Evolutionary conservation across 1,140 invertebrate genomes (phyloP), one percentile per base, ranked within the genome.

Genomic region (Micrasema longulum): DNA sequence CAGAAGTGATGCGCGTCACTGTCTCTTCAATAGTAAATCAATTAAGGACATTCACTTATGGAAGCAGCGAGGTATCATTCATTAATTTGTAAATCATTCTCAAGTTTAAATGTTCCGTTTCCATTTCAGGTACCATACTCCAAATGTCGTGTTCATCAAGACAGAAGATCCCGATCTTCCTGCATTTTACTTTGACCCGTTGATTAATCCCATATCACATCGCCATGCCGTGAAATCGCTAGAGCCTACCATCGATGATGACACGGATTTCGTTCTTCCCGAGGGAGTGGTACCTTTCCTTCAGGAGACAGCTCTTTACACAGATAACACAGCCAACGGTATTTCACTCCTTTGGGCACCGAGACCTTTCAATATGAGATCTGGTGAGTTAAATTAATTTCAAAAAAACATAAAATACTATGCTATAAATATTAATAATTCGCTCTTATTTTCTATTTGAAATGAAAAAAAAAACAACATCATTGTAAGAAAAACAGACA

Each of bases 151-250:
- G 0, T 99, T 97, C 80, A 99, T 99, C 77, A 99, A 99, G 88
- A 99, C 98, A 1, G 98, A 99, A 87, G 98, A 99, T 91, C 97
- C 98, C n/a, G 98, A 99, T 86, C 87, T 99, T 63, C 98, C 98
- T 18, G 98, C 98, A 0, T 99, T 99, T 83, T 99, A 99, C 83
- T 99, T 99, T 87, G 98, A 99, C 89, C 98, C 98, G 0, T 86
- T 99, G 4, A 99, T 99, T 72, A 99, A 99, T 86, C 97, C 98
- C 3, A 99, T 99, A 77, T 97, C 97, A 9, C 96, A 99, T 83
- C 88, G 97, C 77, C 94, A 97, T 85, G 90, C 95, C 0, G 89
- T 94, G 1, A 97, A 94, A 85, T 90, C 91, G 10, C 79, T 91
- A 31, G 95, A 97, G 79, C 93, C 93, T 1, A 79, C 95, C 53